phyloP scores from a whole-genome alignment of 2,888 invertebrate species.

The Melinaea marsaeus region DNA sequence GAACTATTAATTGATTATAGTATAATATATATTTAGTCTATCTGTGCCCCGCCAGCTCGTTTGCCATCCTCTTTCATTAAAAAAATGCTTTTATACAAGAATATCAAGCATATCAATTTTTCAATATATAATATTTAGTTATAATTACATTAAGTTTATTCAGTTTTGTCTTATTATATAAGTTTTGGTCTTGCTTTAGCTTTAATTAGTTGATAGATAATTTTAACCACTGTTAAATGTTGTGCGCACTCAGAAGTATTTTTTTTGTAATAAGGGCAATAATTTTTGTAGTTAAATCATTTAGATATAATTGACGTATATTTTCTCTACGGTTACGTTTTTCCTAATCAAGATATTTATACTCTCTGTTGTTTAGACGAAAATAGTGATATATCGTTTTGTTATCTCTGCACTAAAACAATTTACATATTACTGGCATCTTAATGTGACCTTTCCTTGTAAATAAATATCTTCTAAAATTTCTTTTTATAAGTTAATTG shows the following conservation, averaged over 20 bases:
- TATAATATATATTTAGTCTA: no score
- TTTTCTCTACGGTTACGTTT: slow-evolving; percentile 28
- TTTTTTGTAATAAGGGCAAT: slow-evolving; percentile 65
- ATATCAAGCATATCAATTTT: slow-evolving; percentile 74
- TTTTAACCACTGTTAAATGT: slow-evolving; percentile 78
- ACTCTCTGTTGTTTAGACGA: slow-evolving; percentile 25
- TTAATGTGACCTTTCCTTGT: slow-evolving; percentile 66
- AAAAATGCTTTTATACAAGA: slow-evolving; percentile 50
- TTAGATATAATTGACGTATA: slow-evolving; percentile 37
- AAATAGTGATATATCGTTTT: slow-evolving; percentile 27
- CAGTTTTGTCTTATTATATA: slow-evolving; percentile 49
- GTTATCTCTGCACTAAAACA: slow-evolving; percentile 33
- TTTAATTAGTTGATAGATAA: slow-evolving; percentile 62
- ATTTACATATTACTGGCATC: slow-evolving; percentile 57
- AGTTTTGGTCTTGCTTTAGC: slow-evolving; percentile 59
- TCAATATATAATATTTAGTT: slow-evolving; percentile 45
- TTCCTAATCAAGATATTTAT: slow-evolving; percentile 17
- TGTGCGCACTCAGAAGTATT: slow-evolving; percentile 73
- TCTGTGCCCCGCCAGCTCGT: no score
- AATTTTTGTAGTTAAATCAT: slow-evolving; percentile 50
- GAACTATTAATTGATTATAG: no score
- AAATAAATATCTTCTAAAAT: slow-evolving; percentile 66
- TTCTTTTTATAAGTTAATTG: slow-evolving; percentile 72
- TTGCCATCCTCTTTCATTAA: no score
- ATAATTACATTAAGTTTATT: slow-evolving; percentile 53